Base-by-base conservation (phyloP, 2,888 invertebrate genomes). In the Conops quadrifasciatus region DNA sequence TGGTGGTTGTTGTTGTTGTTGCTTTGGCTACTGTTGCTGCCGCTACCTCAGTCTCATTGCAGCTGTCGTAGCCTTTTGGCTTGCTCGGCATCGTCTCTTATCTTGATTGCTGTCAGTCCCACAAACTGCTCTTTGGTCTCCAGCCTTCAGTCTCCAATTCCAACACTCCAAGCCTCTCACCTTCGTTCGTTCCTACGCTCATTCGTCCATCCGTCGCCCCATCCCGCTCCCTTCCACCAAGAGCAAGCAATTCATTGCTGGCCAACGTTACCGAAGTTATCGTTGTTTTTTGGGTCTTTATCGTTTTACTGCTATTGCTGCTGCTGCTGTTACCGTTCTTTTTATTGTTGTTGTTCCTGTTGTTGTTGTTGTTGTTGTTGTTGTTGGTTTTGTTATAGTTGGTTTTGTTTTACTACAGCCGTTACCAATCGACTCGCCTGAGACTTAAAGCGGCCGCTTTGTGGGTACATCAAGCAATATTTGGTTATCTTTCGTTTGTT, bases 401-500 rank as follows among this genome's bases (percentile, higher is more conserved):
- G 26, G n/a, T 19, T 53, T 21, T 21, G 49, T 51, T 49, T 60
- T 21, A 58, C 2, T 36, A 36, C 49, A 69, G 64, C 53, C 69
- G 66, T 7, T 5, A 24, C 28, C 24, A 11, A 19, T 21, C 21
- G 21, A 58, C 69, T 56, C 59, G 69, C 69, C 56, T 47, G 56
- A 53, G 65, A 62, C 60, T 72, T 58, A 9, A 26, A 16, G 43
- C 45, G 16, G n/a, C 47, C 24, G 47, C 26, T 47, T 63, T 30
- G 36, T 60, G 36, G 60, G 19, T 43, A 9, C n/a, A n/a, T 21
- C 45, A 15, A 24, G 45, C 45, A 63, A 63, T 66, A 66, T 53
- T 66, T 56, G 56, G 53, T 66, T 66, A 56, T 66, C 66, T 53
- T 24, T 53, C 21, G 51, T 66, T 66, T 63, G 63, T 66, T 66